Evolutionary conservation across 1,140 invertebrate species (phyloP), one percentile per base, ranked within the genome.

Genomic region (Agraylea sexmaculata): DNA sequence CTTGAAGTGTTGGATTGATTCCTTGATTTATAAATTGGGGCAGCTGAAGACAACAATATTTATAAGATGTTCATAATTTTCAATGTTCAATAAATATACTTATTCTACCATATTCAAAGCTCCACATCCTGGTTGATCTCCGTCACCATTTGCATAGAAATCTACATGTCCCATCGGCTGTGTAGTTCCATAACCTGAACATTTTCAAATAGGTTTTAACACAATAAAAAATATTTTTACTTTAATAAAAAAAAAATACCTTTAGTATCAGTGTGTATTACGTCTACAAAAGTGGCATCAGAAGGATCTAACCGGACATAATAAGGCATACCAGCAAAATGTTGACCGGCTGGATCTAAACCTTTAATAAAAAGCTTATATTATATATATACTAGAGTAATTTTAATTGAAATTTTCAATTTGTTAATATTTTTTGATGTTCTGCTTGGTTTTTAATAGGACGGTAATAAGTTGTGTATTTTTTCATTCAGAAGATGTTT

Each of bases 281-380:
- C 62, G 51, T 74, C 66, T 0, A 75, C 72, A 37, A 67, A 66
- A 2, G 54, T 10, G 0, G 62, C 72, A 49, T 75, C 73, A 19
- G 48, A 53, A 21, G 55, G 51, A 49, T 74, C 70, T 1, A 78
- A 53, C 18, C 71, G 47, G 2, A 52, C 37, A 11, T 33, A 41
- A 0, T 37, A 43, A 8, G 46, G 43, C 46, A 43, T 42, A 7
- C 39, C 19, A 2, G 46, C 22, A 43, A 60, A 68, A 5, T 52
- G 19, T 3, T 59, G 60, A 4, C 49, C 38, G 3, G 66, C 63
- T 19, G 68, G 66, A 54, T 70, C 68, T 13, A 69, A 48, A 27
- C 60, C 64, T 61, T 23, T 16, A 46, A 45, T 35, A 5, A 17
- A 18, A 12, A 23, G 15, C n/a, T n/a, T n/a, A n/a, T n/a, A n/a